Base-by-base conservation (phyloP, 1,140 invertebrate species). In the Drosophila nebulosa region DNA sequence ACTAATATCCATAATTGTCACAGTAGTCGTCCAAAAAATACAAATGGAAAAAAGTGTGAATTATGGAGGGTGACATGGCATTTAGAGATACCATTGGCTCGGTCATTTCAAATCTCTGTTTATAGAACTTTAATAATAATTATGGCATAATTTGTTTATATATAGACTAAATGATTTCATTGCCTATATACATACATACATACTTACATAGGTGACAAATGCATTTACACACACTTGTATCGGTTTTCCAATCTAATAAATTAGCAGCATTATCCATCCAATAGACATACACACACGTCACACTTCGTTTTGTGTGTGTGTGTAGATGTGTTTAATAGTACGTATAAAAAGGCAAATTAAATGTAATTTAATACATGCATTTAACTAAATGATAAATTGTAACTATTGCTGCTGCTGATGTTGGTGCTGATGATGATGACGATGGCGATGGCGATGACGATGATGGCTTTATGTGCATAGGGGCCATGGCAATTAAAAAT, bases 111-210 rank as follows among this genome's bases (percentile, higher is more conserved):
- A 3, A 18, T 58, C 30, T 10, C 6, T 18, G 10, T 3, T 61
- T 62, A 32, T 62, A 56, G 4, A 58, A 51, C 46, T 55, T 56
- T 50, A 42, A 68, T 56, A 30, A 30, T 51, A 53, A 60, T 56
- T 63, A 81, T 85, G 81, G 67, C 81, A 85, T 85, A 86, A 85
- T 86, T 86, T 65, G 81, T 86, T 75, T 85, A 85, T 71, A 85
- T 86, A 81, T 85, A 86, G 74, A 86, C 60, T 67, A 69, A 86
- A 64, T 86, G 81, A 88, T 88, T 81, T 86, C 78, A 86, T 75
- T 79, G 72, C 51, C 6, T 50, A n/a, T n/a, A n/a, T n/a, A n/a
- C n/a, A n/a, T n/a, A n/a, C n/a, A n/a, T n/a, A n/a, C n/a, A n/a
- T n/a, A n/a, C n/a, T n/a, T n/a, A n/a, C 36, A 56, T 42, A 50